Percentiles rank a stretch among this genome's conserved stretches.
Conservation (phyloP, 2,888 invertebrate genomes). For the Scaptomyza flava region DNA sequence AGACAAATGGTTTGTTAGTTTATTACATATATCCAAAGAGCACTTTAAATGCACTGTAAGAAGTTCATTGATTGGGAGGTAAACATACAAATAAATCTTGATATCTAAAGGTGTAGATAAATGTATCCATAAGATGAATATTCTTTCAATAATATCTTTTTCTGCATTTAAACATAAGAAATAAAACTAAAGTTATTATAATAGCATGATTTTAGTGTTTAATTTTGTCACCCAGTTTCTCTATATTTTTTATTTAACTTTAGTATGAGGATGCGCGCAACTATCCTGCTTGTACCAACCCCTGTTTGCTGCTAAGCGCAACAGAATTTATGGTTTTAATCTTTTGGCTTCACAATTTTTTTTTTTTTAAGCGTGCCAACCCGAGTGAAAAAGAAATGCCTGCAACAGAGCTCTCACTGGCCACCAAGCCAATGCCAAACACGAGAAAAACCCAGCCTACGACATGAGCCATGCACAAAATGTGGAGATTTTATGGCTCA, state of each 20-base stretch:
- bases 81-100: not conserved
- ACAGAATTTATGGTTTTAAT: slow-evolving; percentile 79
- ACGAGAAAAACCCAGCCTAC: slow-evolving; percentile 40
- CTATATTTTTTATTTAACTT: slow-evolving; percentile 33
- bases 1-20: slow-evolving; percentile 1
- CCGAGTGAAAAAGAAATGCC: slow-evolving; percentile 37
- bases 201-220: slow-evolving; percentile 38
- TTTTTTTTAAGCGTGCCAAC: slow-evolving; percentile 41
- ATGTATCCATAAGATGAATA: no score
- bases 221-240: slow-evolving; percentile 33
- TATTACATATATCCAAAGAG: not conserved
- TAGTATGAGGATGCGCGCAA: slow-evolving; percentile 1
- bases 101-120: not conserved
- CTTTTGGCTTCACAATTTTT: slow-evolving; percentile 70
- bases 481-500: slow-evolving; percentile 71
- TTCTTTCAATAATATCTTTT: no score
- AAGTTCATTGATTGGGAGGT: not conserved
- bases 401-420: slow-evolving; percentile 37
- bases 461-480: slow-evolving; percentile 38
- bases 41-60: not conserved
- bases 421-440: slow-evolving; percentile 43
- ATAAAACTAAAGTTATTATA: no score
- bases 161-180: no score
- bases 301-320: slow-evolving; percentile 46
- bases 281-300: slow-evolving; percentile 11